Evolutionary conservation across 2,888 invertebrate species (phyloP).

Genomic region (Platerodrilus igneus): DNA sequence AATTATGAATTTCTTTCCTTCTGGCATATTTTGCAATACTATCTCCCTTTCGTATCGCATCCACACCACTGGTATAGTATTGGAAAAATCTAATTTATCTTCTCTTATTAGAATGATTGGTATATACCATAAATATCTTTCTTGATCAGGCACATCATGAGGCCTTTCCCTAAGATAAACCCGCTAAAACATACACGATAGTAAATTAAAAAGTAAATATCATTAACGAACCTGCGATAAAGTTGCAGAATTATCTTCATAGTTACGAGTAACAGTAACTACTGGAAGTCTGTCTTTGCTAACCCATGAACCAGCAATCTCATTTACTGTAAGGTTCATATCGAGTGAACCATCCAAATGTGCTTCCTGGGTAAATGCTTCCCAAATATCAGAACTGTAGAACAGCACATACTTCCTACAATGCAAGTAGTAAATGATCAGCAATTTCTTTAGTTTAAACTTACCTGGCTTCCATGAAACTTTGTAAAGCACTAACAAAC

Average conservation of each 20-base stretch:
- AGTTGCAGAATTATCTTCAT: slow-evolving; percentile 57
- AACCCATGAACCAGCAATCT: slow-evolving; percentile 79
- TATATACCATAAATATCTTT: slow-evolving; percentile 69
- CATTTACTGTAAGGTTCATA: slow-evolving; percentile 55
- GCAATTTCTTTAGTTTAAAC: no score
- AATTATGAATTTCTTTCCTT: slow-evolving; percentile 63
- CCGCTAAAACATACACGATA: slow-evolving; percentile 48
- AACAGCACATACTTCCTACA: slow-evolving; percentile 68
- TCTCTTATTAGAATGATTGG: slow-evolving; percentile 62
- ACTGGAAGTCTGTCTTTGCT: slow-evolving; percentile 75
- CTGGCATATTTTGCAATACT: slow-evolving; percentile 53
- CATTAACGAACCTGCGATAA: slow-evolving; percentile 68
- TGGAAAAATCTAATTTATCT: slow-evolving; percentile 56
- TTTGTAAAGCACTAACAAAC: slow-evolving; percentile 68
- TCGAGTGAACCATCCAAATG: slow-evolving; percentile 57
- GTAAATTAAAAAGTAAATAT: slow-evolving; percentile 7
- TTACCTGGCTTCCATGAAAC: slow-evolving; percentile 62
- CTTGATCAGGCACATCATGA: slow-evolving; percentile 66
- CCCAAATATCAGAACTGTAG: slow-evolving; percentile 76
- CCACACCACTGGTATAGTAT: slow-evolving; percentile 59
- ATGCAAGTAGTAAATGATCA: no score
- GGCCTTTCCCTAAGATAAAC: slow-evolving; percentile 69
- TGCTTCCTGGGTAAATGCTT: slow-evolving; percentile 64
- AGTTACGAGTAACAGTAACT: slow-evolving; percentile 65
- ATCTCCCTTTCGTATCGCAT: slow-evolving; percentile 57